Percentiles rank a stretch among this genome's conserved stretches.
Evolutionary conservation across 92 coral and sea anemone genomes (phyloP).

Genomic region (Palythoa grandis): DNA sequence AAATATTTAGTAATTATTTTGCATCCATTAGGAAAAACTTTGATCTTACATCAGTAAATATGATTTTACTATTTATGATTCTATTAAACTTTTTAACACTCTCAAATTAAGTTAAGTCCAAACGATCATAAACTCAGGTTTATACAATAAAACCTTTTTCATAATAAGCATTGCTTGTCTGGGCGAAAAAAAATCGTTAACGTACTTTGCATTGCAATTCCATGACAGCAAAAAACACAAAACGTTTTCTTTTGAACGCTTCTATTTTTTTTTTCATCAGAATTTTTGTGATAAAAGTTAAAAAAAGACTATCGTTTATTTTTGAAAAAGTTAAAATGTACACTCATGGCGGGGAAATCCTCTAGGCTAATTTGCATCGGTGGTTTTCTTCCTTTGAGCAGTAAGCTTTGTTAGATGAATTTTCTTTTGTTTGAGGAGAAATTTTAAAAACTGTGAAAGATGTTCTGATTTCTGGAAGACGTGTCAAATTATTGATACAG

Average conservation of each 20-base stretch:
- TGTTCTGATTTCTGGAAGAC: not conserved
- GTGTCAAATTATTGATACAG: conserved; percentile 44
- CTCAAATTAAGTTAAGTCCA: not conserved
- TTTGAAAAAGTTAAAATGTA: not conserved
- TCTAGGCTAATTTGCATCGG: not conserved
- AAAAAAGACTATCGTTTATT: not conserved
- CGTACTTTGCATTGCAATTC: not conserved
- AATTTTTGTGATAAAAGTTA: not conserved
- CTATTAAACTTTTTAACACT: too few relatives aligned
- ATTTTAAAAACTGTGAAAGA: conserved; percentile 18
- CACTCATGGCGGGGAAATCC: not conserved
- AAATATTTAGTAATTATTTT: too few relatives aligned
- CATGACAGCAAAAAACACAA: not conserved
- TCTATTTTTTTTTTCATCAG: not conserved
- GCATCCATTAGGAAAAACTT: too few relatives aligned
- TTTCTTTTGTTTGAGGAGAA: conserved; percentile 37
- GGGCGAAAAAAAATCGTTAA: not conserved
- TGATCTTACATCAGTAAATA: not conserved
- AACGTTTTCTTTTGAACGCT: not conserved
- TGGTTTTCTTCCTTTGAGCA: not conserved
- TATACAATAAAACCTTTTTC: not conserved
- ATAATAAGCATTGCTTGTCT: not conserved
- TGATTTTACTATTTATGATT: too few relatives aligned
- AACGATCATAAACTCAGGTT: not conserved
- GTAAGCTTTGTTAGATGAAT: conserved; percentile 7